These are phyloP conservation scores for Sympetrum striolatum DNA, from an alignment of 2,888 invertebrate species.

Conservation along the genomic window DNA sequence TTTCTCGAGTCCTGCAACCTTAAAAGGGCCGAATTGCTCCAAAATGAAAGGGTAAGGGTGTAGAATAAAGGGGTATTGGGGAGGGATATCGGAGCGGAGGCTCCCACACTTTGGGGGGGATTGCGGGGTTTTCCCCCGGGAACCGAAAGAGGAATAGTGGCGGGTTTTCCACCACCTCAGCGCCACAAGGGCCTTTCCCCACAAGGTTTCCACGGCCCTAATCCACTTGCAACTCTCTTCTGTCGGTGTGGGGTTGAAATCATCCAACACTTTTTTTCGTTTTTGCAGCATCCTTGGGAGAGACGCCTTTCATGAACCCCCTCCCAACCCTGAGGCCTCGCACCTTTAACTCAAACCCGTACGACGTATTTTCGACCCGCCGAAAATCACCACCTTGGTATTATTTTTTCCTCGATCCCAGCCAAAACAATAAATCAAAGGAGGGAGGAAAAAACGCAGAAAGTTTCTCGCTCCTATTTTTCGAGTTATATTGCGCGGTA, in stretches of 20 bases:
- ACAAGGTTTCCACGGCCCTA: neutral
- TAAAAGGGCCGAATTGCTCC: neutral
- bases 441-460: neutral
- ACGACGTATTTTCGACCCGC: neutral
- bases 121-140: neutral
- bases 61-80: neutral
- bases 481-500: neutral
- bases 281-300: neutral
- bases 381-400: neutral
- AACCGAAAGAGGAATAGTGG: neutral
- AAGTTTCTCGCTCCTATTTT: neutral
- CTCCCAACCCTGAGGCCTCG: neutral
- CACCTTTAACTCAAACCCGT: neutral
- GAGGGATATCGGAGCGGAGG: neutral
- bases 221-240: constrained; percentile 32
- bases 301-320: neutral
- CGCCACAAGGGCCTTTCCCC: neutral
- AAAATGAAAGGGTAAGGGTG: constrained; percentile 6
- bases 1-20: constrained; percentile 5
- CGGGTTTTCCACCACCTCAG: neutral
- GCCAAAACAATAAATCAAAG: neutral
- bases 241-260: neutral
- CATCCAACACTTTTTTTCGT: neutral
- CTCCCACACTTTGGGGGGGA: neutral
- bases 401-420: neutral